phyloP scores from a whole-genome alignment of 2,888 invertebrate species.

The Dorcus parallelipipedus region DNA sequence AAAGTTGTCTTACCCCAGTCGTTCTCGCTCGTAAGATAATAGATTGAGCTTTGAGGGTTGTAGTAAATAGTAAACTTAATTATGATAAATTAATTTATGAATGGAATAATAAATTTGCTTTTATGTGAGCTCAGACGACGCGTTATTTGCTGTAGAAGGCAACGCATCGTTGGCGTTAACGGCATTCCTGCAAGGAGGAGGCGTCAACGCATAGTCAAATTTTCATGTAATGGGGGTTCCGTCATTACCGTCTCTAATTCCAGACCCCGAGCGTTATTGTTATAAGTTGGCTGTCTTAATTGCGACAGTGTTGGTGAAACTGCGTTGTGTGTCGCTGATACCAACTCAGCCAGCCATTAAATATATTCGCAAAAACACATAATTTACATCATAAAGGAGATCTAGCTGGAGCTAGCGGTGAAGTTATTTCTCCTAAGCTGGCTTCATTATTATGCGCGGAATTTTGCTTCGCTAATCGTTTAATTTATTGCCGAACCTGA shows the following conservation, averaged over 20 bases:
- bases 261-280: slow-evolving; percentile 33
- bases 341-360: slow-evolving; percentile 7
- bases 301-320: slow-evolving; percentile 25
- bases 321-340: slow-evolving; percentile 28
- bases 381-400: slow-evolving; percentile 8
- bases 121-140: neutral
- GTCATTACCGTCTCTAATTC: slow-evolving; percentile 35
- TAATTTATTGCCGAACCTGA: neutral
- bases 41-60: too few relatives aligned
- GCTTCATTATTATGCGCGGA: too few relatives aligned
- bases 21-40: too few relatives aligned
- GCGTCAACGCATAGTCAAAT: slow-evolving; percentile 35
- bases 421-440: too few relatives aligned
- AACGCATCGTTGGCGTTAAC: neutral
- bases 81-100: neutral
- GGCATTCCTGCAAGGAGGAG: slow-evolving; percentile 30
- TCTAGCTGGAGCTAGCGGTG: too few relatives aligned
- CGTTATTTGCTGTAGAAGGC: neutral
- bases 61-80: too few relatives aligned
- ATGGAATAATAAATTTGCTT: neutral
- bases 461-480: too few relatives aligned
- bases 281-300: slow-evolving; percentile 37
- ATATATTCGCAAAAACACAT: slow-evolving; percentile 6
- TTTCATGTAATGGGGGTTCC: slow-evolving; percentile 35
- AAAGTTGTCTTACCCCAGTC: too few relatives aligned